These are phyloP conservation scores for Mellivora capensis DNA, from an alignment of 2,113 vertebrate genomes.

Conservation along the genomic window DNA sequence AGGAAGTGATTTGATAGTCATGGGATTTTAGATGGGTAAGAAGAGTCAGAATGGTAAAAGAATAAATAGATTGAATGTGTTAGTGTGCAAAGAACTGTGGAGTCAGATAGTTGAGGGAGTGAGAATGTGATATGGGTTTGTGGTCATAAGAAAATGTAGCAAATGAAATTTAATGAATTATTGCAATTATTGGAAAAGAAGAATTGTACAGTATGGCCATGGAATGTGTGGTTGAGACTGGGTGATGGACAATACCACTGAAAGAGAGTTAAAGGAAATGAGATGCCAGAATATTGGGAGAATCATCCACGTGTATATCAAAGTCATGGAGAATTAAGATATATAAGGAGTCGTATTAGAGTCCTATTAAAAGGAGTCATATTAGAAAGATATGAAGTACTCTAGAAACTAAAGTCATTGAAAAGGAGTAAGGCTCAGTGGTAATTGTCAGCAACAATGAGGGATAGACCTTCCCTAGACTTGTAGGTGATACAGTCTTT, in stretches of 20 bases:
- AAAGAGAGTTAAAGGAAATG: neutral
- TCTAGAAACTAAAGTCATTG: neutral
- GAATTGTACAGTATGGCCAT: neutral
- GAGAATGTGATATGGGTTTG: neutral
- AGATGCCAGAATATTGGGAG: neutral
- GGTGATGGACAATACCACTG: neutral
- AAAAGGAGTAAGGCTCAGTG: neutral
- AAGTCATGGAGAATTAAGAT: neutral
- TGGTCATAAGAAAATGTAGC: neutral
- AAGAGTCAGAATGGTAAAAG: neutral
- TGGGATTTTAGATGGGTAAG: neutral
- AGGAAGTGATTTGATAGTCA: neutral
- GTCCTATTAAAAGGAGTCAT: neutral
- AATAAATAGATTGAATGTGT: neutral
- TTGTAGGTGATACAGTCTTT: neutral
- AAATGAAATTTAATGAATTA: neutral
- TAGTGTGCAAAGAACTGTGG: rapidly evolving
- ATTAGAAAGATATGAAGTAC: neutral
- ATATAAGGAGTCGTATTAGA: neutral
- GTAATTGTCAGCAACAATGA: neutral
- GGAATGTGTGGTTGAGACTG: neutral
- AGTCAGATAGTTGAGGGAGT: neutral
- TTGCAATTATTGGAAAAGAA: neutral
- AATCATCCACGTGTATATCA: neutral
- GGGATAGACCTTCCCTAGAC: neutral